These are phyloP conservation scores for Boleophthalmus pectinirostris DNA, from an alignment of 2,113 vertebrate genomes.

Conservation along the genomic window DNA sequence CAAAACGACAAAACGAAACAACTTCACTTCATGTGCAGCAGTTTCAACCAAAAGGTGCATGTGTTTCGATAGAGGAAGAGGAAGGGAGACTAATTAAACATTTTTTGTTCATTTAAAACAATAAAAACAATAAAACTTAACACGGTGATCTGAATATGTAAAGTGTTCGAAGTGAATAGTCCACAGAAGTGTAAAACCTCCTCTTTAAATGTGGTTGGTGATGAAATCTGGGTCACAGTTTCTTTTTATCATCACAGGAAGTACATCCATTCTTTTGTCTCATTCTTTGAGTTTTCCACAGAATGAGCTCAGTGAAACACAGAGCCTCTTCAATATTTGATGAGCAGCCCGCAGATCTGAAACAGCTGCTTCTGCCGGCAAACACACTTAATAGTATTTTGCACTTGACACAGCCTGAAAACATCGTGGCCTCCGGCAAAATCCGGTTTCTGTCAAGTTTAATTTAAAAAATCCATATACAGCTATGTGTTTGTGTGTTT, in stretches of 20 bases:
- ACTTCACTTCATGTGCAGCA: too few relatives aligned
- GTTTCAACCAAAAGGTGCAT: too few relatives aligned
- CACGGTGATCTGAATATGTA: too few relatives aligned
- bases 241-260: neutral
- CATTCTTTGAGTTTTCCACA: neutral
- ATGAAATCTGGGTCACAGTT: neutral
- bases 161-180: too few relatives aligned
- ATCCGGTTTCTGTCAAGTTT: neutral
- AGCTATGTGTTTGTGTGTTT: neutral
- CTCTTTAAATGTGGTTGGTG: too few relatives aligned
- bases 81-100: too few relatives aligned
- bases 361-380: neutral
- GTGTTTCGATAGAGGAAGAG: too few relatives aligned
- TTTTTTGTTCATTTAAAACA: too few relatives aligned
- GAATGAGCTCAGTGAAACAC: neutral
- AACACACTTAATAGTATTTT: neutral
- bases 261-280: neutral
- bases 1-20: too few relatives aligned
- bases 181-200: too few relatives aligned
- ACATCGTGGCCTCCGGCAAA: neutral
- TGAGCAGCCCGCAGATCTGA: neutral
- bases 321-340: neutral
- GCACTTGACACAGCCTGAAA: neutral
- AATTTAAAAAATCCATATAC: neutral
- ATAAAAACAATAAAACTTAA: too few relatives aligned